Percentiles rank a stretch among this genome's conserved stretches.
Evolutionary conservation across 1,140 invertebrate genomes (phyloP).

Genomic region (Microplitis mediator): DNA sequence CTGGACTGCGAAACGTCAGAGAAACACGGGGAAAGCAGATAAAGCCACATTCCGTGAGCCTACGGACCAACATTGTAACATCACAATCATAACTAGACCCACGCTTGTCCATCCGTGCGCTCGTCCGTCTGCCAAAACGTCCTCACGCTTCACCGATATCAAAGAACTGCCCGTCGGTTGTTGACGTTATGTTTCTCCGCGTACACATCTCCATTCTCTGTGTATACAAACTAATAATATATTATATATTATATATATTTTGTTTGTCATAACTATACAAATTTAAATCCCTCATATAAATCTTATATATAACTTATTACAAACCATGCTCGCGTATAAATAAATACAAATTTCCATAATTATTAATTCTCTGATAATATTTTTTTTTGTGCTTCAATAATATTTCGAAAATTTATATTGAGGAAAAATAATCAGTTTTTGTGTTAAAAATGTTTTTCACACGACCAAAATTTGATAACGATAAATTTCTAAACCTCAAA

Average conservation of each 20-base stretch:
- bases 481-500: too few relatives aligned
- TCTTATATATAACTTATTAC: too few relatives aligned
- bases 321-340: too few relatives aligned
- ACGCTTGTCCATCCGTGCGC: constrained; percentile 35
- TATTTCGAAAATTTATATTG: too few relatives aligned
- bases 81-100: constrained; percentile 57
- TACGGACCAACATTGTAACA: constrained; percentile 49
- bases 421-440: too few relatives aligned
- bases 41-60: constrained; percentile 23
- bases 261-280: neutral
- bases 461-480: too few relatives aligned
- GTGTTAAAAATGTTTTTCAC: too few relatives aligned
- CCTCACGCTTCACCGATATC: constrained; percentile 57
- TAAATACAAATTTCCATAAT: too few relatives aligned
- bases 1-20: constrained; percentile 13
- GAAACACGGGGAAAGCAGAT: constrained; percentile 36
- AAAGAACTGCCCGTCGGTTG: constrained; percentile 45
- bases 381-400: too few relatives aligned
- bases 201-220: constrained; percentile 7
- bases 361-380: too few relatives aligned
- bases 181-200: constrained; percentile 16
- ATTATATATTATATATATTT: constrained; percentile 1
- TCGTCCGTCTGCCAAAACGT: constrained; percentile 47
- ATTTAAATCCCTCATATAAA: too few relatives aligned
- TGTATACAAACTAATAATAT: neutral